Base-by-base conservation (phyloP, 2,113 vertebrate species). In the Proteles cristata region DNA sequence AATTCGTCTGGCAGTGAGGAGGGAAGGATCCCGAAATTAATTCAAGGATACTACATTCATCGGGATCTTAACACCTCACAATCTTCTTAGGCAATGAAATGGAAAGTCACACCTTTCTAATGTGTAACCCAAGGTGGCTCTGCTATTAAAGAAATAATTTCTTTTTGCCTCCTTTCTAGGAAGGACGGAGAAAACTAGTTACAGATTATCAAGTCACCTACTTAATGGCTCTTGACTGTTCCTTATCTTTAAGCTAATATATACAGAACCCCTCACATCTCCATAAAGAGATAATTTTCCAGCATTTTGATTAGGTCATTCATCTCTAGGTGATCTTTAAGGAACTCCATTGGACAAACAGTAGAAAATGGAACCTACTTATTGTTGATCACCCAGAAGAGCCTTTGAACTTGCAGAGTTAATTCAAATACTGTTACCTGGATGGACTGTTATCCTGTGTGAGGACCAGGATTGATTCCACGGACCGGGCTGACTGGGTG, bases 301-400 rank as follows among this genome's bases (percentile, higher is more conserved):
- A 55, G 21, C 50, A 6, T 55, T 53, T n/a, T 43, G 48, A 87
- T 77, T 21, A 10, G 21, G 26, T n/a, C 16, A 4, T 4, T 61
- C 79, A 69, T 16, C 14, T 58, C 65, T 19, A 50, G 25, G 23
- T 0, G 5, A 53, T 82, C 68, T 45, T 58, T 17, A 68, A 83
- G 25, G 45, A 12, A 43, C 3, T 10, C 14, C 39, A 65, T 33
- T 89, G 31, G 48, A 63, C 12, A 68, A 76, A 53, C 11, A 55
- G 73, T 26, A 86, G 25, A 68, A 61, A 48, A 84, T 1, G 11
- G 2, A 66, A 9, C 8, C 17, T 16, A 63, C 45, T 74, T 28
- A 19, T 5, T n/a, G 19, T 0, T 28, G 45, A 48, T n/a, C 14
- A 28, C 0, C 0, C 21, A 9, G 33, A 48, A 83, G 35, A 12